Percentiles rank a stretch among this genome's conserved stretches.
phyloP scores from a whole-genome alignment of 2,113 vertebrate genomes.

The Triplophysa siluroides region DNA sequence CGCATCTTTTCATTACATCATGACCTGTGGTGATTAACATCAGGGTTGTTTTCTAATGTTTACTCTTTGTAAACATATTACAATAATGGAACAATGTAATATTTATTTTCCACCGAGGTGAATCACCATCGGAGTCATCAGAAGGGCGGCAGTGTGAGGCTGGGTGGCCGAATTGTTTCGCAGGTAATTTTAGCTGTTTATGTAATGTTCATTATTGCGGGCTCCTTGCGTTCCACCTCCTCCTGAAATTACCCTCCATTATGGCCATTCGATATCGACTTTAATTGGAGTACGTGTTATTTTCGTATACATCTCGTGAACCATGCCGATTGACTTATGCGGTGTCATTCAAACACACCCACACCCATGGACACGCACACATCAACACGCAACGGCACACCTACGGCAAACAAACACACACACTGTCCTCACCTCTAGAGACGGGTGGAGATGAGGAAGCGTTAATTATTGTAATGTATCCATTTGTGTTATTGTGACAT shows the following conservation, averaged over 20 bases:
- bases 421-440: constrained; percentile 35
- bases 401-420: constrained; percentile 18
- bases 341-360: constrained; percentile 46
- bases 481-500: constrained; percentile 60
- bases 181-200: constrained; percentile 41
- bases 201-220: constrained; percentile 22
- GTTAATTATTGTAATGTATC: constrained; percentile 57
- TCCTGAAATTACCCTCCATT: constrained; percentile 37
- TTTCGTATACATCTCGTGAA: constrained; percentile 51
- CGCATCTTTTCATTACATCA: constrained; percentile 21
- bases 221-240: constrained; percentile 4
- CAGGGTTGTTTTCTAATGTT: neutral
- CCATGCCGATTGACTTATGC: constrained; percentile 54
- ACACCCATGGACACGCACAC: constrained; percentile 25
- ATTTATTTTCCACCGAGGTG: constrained; percentile 21
- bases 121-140: constrained; percentile 10
- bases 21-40: neutral
- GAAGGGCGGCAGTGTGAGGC: constrained; percentile 9
- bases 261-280: constrained; percentile 41
- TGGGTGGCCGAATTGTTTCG: constrained; percentile 32
- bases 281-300: constrained; percentile 48
- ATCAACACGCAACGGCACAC: constrained; percentile 17
- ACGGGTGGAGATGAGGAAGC: constrained; percentile 47
- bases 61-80: constrained; percentile 23
- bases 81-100: constrained; percentile 18